Evolutionary conservation across 2,113 vertebrate genomes (phyloP).

Genomic region (Himantopus leucocephalus): DNA sequence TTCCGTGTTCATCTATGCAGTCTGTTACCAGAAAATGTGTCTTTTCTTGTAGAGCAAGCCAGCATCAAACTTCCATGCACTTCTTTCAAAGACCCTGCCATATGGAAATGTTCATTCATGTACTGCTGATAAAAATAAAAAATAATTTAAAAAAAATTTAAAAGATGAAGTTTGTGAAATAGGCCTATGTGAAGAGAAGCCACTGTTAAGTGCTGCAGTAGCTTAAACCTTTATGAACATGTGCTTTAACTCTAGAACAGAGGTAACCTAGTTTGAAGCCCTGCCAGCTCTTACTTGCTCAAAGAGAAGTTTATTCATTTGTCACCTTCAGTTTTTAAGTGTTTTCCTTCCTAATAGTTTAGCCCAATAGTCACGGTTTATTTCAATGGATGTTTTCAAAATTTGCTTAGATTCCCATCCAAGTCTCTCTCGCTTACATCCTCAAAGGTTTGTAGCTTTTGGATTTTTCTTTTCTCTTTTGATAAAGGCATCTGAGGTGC

Average conservation of each 20-base stretch:
- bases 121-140: constrained; percentile 47
- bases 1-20: constrained; percentile 20
- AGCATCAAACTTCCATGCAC: constrained; percentile 11
- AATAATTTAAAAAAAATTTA: not conserved
- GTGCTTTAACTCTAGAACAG: constrained; percentile 19
- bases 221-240: constrained; percentile 38
- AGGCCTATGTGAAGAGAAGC: not conserved
- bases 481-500: constrained; percentile 30
- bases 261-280: constrained; percentile 44
- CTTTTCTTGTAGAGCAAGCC: constrained; percentile 29
- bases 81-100: constrained; percentile 53
- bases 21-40: constrained; percentile 42
- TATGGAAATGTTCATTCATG: constrained; percentile 60
- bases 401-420: constrained; percentile 58
- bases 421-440: constrained; percentile 36
- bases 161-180: constrained; percentile 1
- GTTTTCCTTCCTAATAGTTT: constrained; percentile 27
- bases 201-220: not conserved
- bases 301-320: constrained; percentile 41
- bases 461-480: constrained; percentile 27
- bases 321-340: constrained; percentile 43
- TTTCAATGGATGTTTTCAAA: constrained; percentile 38
- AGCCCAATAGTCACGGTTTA: not conserved
- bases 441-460: not conserved
- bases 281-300: constrained; percentile 38